Conservation (phyloP, 2,113 vertebrate species). For the Entomyzon cyanotis region DNA sequence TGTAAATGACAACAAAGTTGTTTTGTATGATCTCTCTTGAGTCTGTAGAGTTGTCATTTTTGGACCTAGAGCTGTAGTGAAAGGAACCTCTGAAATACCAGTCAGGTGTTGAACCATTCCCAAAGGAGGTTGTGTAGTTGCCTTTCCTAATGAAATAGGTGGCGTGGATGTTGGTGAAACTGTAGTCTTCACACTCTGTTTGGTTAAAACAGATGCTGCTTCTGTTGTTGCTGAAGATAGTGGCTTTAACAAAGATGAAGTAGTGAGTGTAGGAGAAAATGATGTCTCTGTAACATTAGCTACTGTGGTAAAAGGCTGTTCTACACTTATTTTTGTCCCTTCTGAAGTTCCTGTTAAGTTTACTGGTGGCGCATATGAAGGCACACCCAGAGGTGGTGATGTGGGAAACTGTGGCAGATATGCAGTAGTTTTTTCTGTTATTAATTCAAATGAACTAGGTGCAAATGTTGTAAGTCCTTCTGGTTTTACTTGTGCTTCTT, state of each 20-base stretch:
- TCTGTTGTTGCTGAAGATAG: neutral
- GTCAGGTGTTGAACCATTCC: neutral
- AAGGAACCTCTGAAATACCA: neutral
- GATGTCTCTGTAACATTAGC: neutral
- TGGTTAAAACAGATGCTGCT: neutral
- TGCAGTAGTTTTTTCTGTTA: neutral
- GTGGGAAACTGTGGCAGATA: neutral
- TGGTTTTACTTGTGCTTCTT: constrained; percentile 42
- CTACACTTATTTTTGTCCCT: neutral
- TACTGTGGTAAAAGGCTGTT: neutral
- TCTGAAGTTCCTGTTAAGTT: neutral
- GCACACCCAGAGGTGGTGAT: neutral
- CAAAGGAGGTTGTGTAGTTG: neutral
- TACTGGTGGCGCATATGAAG: neutral
- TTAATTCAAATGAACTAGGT: neutral
- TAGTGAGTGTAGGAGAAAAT: constrained; percentile 6
- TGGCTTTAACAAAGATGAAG: neutral
- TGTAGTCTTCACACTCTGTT: neutral
- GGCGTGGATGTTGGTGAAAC: neutral
- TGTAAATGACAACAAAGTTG: neutral
- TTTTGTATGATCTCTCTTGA: neutral
- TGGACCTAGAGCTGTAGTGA: neutral
- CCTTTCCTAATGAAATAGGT: neutral
- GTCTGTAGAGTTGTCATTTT: neutral
- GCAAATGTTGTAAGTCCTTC: neutral